Conservation (phyloP, 2,797 vertebrate species). For the Eutrigla gurnardus region DNA sequence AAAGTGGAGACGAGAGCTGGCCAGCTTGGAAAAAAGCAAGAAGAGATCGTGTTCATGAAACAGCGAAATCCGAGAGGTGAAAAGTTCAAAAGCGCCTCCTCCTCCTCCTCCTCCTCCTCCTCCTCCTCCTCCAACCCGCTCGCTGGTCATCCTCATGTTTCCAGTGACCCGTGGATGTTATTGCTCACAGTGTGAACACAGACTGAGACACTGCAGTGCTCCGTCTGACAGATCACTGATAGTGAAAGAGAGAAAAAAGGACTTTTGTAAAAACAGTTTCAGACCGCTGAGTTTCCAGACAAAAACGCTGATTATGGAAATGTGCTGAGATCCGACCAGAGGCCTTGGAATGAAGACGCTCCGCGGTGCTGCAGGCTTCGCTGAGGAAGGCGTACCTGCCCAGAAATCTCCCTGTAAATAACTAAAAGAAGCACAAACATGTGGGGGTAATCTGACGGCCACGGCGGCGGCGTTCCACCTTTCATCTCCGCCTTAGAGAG, state of each 20-base stretch:
- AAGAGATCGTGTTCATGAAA: slow-evolving; percentile 11
- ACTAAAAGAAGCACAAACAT: slow-evolving; percentile 65
- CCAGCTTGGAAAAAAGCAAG: not conserved
- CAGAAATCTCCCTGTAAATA: slow-evolving; percentile 66
- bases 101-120: not conserved
- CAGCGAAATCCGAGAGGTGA: slow-evolving; percentile 30
- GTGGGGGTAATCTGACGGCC: slow-evolving; percentile 70
- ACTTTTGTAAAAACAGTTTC: slow-evolving; percentile 34
- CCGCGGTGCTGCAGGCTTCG: not conserved
- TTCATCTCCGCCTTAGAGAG: slow-evolving; percentile 69
- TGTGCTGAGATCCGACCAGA: too few relatives aligned
- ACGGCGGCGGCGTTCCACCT: slow-evolving; percentile 63
- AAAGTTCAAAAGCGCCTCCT: slow-evolving; percentile 36
- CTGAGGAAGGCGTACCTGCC: slow-evolving; percentile 65
- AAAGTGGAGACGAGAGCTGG: too few relatives aligned
- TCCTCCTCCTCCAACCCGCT: not conserved
- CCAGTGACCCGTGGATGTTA: slow-evolving; percentile 45
- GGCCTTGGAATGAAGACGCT: too few relatives aligned
- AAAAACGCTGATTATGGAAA: not conserved
- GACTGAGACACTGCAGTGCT: slow-evolving; percentile 69
- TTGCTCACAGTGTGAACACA: slow-evolving; percentile 35
- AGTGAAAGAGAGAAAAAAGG: slow-evolving; percentile 20
- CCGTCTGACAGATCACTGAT: slow-evolving; percentile 71
- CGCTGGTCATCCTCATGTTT: slow-evolving; percentile 26
- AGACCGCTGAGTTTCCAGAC: not conserved